Conservation (phyloP, 2,797 vertebrate species). For the Arctocebus calabarensis region DNA sequence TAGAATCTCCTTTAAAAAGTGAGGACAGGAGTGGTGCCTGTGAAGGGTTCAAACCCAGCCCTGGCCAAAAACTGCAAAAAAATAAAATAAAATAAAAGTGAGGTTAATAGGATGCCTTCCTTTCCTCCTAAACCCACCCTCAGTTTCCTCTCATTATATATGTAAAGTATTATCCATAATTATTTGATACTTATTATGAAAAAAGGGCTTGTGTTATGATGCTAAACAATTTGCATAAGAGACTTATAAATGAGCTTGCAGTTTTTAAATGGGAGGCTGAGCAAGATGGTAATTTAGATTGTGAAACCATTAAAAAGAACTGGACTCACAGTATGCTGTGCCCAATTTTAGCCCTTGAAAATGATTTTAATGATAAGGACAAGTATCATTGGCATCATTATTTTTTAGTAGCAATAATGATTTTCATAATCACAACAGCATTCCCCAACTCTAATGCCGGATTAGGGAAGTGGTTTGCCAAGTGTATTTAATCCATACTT, state of each 20-base stretch:
- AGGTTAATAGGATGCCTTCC: neutral
- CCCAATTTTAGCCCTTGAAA: slow-evolving; percentile 28
- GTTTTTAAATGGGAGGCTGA: slow-evolving; percentile 42
- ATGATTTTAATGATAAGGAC: neutral
- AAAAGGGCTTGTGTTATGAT: neutral
- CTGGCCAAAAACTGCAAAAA: no score
- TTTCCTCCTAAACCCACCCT: neutral
- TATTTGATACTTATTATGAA: slow-evolving; percentile 26
- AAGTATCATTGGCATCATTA: slow-evolving; percentile 7
- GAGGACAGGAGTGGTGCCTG: no score
- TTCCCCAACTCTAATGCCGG: neutral
- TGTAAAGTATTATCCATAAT: neutral
- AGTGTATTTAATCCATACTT: neutral
- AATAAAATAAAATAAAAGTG: no score
- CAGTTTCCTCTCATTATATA: neutral
- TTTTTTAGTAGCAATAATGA: slow-evolving; percentile 45
- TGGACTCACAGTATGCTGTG: neutral
- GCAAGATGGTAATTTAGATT: slow-evolving; percentile 24
- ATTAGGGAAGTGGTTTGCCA: neutral
- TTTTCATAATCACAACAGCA: neutral
- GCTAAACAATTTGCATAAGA: neutral
- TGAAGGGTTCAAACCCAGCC: no score
- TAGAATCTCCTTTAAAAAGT: neutral
- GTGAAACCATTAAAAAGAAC: neutral
- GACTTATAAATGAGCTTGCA: slow-evolving; percentile 2